Base-by-base conservation (phyloP, 2,888 invertebrate genomes). In the Tinea trinotella region DNA sequence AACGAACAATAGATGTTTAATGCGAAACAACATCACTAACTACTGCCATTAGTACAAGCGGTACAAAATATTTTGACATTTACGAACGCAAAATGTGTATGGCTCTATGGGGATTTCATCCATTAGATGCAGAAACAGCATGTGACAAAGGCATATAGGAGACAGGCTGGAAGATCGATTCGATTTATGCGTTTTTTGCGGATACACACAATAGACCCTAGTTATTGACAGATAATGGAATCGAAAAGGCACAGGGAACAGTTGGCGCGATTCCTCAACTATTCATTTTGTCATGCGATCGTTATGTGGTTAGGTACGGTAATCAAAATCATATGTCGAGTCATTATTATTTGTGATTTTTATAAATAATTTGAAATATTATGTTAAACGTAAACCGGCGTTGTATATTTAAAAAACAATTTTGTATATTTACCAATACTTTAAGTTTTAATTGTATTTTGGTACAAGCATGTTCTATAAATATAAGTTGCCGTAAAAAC, bases 41-140 rank as follows among this genome's bases (percentile, higher is more conserved):
- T 63, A 35, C 52, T 59, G 60, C 77, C 82, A 82, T 83, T 82
- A 81, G 74, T 73, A 74, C 76, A 75, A 71, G 74, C 74, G 79
- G 81, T 74, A 79, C 76, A 76, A 79, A 85, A 85, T 85, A 83
- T 85, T 85, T 82, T 83, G 85, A 84, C 85, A 62, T 78, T 74
- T 71, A 67, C 70, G 66, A 67, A 71, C 67, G 66, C 68, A 68
- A 71, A 71, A 81, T 74, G 74, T 67, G 70, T 74, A 77, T 74
- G 76, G 77, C 67, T 71, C 82, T 76, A 69, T 71, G 61, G 84
- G 82, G 83, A 83, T 61, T 66, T 60, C 59, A 60, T 57, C 67
- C 73, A 76, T 72, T 73, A 74, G 64, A 62, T 64, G 61, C 64
- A 62, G 61, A 67, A 68, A 68, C 54, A 46, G 64, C 64, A 62